A percentile compares a stretch with the other conserved stretches of the same genome.
Evolutionary conservation across 2,797 vertebrate genomes (phyloP).

Genomic region (Phalanger gymnotis): DNA sequence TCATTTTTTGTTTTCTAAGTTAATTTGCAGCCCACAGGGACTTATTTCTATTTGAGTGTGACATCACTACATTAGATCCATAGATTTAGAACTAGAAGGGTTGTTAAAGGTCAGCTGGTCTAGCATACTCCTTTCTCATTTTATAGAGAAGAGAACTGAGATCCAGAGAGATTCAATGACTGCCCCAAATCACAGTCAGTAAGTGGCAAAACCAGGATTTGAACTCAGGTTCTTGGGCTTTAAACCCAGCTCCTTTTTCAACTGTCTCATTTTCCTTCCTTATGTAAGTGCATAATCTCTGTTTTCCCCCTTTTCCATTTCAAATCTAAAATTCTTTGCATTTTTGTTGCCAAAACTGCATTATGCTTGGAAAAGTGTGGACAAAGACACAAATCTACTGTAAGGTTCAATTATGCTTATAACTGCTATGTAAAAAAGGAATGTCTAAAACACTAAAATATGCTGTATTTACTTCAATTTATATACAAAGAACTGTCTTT

Average conservation of each 20-base stretch:
- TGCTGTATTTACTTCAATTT: conserved; percentile 35
- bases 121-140: too few species aligned
- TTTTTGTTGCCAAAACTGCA: conserved; percentile 43
- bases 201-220: background rate
- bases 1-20: background rate
- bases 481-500: conserved; percentile 9
- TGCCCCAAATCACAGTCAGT: background rate
- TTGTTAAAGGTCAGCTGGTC: too few species aligned
- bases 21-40: background rate
- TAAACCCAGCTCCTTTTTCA: background rate
- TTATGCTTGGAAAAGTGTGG: background rate
- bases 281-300: background rate
- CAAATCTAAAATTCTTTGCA: conserved; percentile 9
- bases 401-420: conserved; percentile 52
- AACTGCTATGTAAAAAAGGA: conserved; percentile 28
- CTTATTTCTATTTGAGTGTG: background rate
- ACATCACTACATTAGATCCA: too few species aligned
- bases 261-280: background rate
- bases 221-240: background rate
- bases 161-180: too few species aligned
- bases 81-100: too few species aligned
- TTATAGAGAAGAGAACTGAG: too few species aligned
- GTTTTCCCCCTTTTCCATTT: background rate
- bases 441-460: background rate
- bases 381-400: conserved; percentile 40